phyloP scores from a whole-genome alignment of 2,888 invertebrate genomes.

The Arctia plantaginis region DNA sequence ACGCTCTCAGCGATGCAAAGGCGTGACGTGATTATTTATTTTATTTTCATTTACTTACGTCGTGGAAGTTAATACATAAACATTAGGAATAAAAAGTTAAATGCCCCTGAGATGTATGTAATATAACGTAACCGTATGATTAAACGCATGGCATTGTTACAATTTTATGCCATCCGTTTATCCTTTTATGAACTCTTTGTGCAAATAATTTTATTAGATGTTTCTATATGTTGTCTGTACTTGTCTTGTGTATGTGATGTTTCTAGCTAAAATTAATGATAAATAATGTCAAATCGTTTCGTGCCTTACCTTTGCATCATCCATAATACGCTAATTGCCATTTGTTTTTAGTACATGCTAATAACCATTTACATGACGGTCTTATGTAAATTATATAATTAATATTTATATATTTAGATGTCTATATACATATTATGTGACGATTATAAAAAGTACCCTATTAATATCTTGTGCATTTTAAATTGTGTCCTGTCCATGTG shows the following conservation, averaged over 20 bases:
- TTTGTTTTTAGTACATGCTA: no score
- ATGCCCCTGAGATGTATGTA: conserved; percentile 42
- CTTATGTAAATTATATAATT: no score
- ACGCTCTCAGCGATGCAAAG: conserved; percentile 17
- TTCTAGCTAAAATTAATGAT: background rate
- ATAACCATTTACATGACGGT: no score
- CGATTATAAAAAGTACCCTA: background rate
- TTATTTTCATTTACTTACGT: conserved; percentile 24
- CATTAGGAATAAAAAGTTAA: conserved; percentile 48
- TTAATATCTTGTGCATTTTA: no score
- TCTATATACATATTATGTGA: background rate
- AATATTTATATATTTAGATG: background rate
- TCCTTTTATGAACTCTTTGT: conserved; percentile 34
- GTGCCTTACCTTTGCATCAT: background rate
- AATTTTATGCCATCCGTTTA: conserved; percentile 24
- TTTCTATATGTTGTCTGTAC: background rate
- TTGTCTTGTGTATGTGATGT: background rate
- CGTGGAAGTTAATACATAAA: conserved; percentile 40
- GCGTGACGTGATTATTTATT: conserved; percentile 19
- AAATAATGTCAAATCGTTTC: no score
- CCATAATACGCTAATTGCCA: background rate
- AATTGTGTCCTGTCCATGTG: background rate
- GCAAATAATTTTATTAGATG: background rate
- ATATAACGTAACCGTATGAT: conserved; percentile 48
- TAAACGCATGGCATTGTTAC: conserved; percentile 22